A percentile compares a stretch with the other conserved stretches of the same genome.
These are phyloP conservation scores for Dicyrtoma fusca DNA, from an alignment of 2,888 invertebrate species.

Conservation along the genomic window DNA sequence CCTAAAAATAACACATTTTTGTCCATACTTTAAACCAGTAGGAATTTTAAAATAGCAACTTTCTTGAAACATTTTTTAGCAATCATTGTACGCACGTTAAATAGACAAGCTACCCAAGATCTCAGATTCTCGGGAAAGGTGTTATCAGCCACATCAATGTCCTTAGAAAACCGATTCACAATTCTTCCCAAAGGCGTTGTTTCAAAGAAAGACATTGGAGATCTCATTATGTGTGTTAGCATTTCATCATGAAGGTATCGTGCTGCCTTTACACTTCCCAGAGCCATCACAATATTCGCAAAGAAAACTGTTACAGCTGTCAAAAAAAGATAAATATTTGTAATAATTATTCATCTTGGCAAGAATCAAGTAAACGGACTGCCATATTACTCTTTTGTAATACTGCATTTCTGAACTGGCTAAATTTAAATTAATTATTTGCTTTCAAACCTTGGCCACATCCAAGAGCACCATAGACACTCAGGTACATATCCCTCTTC, in stretches of 20 bases:
- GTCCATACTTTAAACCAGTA: no score
- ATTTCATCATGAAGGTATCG: slow-evolving; percentile 69
- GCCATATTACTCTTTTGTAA: no score
- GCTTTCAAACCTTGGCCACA: slow-evolving; percentile 80
- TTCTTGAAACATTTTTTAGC: slow-evolving; percentile 58
- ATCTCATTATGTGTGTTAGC: slow-evolving; percentile 69
- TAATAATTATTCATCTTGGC: no score
- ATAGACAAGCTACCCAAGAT: slow-evolving; percentile 43
- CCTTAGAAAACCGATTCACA: slow-evolving; percentile 67
- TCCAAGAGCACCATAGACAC: slow-evolving; percentile 87
- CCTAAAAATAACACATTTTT: slow-evolving; percentile 17
- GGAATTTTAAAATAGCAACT: neutral
- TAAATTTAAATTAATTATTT: no score
- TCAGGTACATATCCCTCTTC: slow-evolving; percentile 77
- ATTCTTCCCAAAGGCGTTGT: slow-evolving; percentile 78
- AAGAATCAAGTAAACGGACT: no score
- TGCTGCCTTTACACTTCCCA: slow-evolving; percentile 66
- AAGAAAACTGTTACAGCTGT: slow-evolving; percentile 56
- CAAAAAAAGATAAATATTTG: no score
- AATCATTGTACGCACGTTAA: slow-evolving; percentile 67
- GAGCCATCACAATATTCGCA: slow-evolving; percentile 62
- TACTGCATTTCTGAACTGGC: no score
- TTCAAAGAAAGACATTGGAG: slow-evolving; percentile 76
- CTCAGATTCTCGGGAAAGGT: slow-evolving; percentile 46
- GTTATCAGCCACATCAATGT: slow-evolving; percentile 45